phyloP scores from a whole-genome alignment of 2,888 invertebrate species.

The Cryptocephalus moraei region DNA sequence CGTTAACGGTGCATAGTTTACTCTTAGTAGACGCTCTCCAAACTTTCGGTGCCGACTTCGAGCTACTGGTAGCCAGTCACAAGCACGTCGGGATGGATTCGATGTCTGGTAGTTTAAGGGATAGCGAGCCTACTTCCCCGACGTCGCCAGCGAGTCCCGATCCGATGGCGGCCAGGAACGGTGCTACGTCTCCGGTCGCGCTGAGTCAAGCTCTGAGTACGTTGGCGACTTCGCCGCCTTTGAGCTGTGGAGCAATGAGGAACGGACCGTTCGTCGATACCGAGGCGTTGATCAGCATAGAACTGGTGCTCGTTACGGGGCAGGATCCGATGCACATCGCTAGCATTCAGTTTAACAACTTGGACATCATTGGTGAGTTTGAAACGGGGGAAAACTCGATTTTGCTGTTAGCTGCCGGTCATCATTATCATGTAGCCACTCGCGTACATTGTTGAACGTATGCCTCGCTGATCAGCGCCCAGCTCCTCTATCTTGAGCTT shows the following conservation, averaged over 20 bases:
- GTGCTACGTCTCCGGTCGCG: conserved; percentile 44
- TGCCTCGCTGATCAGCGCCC: too few relatives aligned
- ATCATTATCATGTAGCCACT: too few relatives aligned
- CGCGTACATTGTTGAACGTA: too few relatives aligned
- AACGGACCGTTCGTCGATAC: conserved; percentile 38
- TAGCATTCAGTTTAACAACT: conserved; percentile 84
- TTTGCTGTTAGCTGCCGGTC: too few relatives aligned
- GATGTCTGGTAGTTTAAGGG: conserved; percentile 81
- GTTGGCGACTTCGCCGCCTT: conserved; percentile 30
- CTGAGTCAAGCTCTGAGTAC: conserved; percentile 45
- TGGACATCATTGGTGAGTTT: conserved; percentile 77
- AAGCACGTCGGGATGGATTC: conserved; percentile 93
- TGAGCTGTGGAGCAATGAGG: conserved; percentile 16
- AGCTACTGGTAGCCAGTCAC: conserved; percentile 87
- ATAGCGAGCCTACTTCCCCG: conserved; percentile 87
- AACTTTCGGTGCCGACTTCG: conserved; percentile 91
- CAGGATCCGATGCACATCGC: conserved; percentile 54
- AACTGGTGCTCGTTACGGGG: conserved; percentile 60
- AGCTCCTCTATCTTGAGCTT: too few relatives aligned
- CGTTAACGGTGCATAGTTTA: conserved; percentile 84
- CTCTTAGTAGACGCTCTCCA: conserved; percentile 91
- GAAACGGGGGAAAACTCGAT: too few relatives aligned
- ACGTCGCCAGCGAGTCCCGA: conserved; percentile 71
- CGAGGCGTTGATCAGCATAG: conserved; percentile 69
- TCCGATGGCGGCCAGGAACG: conserved; percentile 28